A percentile compares a stretch with the other conserved stretches of the same genome.
These are phyloP conservation scores for Arrhopalites spinosus DNA, from an alignment of 2,888 invertebrate genomes.

Conservation along the genomic window DNA sequence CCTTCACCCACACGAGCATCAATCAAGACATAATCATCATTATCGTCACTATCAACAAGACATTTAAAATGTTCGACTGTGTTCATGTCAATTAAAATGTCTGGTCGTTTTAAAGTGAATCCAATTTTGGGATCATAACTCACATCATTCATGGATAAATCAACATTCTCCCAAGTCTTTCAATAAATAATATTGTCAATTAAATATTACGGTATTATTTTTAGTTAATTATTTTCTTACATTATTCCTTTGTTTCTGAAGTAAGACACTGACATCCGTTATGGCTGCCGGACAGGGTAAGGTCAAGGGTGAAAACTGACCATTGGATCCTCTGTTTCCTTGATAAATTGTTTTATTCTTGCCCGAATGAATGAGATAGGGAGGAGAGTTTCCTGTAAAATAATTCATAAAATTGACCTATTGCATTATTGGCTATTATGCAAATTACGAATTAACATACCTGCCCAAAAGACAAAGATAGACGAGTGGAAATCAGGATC, in stretches of 20 bases:
- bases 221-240: background rate
- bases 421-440: background rate
- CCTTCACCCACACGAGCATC: background rate
- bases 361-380: background rate
- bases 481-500: background rate
- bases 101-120: background rate
- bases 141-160: background rate
- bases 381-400: slow-evolving; percentile 26
- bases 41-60: background rate
- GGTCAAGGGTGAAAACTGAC: background rate
- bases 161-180: slow-evolving; percentile 1
- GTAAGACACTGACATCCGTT: background rate
- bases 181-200: background rate
- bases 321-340: background rate
- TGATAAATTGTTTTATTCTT: background rate
- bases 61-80: background rate
- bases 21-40: background rate
- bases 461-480: slow-evolving; percentile 32
- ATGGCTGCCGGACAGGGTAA: slow-evolving; percentile 13
- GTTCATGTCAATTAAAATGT: too few species aligned
- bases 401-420: too few species aligned
- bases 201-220: background rate
- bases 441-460: background rate
- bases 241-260: background rate
- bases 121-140: slow-evolving; percentile 5